A percentile compares a stretch with the other conserved stretches of the same genome.
phyloP scores from a whole-genome alignment of 2,797 vertebrate species.

The Nannoperca australis region DNA sequence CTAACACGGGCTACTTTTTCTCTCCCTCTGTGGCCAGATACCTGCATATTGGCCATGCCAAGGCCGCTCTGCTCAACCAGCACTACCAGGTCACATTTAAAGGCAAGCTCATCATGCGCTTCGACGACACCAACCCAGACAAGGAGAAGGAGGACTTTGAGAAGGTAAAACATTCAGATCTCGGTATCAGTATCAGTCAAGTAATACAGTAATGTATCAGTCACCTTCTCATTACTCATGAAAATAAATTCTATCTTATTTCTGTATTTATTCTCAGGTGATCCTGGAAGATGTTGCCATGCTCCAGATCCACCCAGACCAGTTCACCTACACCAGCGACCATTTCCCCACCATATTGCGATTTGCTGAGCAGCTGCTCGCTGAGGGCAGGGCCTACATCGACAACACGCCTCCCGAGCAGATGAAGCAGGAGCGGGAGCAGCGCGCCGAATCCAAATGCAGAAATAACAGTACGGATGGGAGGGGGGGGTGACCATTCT shows the following conservation, averaged over 20 bases:
- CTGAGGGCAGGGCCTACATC: constrained; percentile 94
- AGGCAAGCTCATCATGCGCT: constrained; percentile 99
- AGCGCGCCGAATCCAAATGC: constrained; percentile 91
- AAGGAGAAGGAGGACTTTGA: constrained; percentile 99
- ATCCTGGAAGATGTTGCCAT: constrained; percentile 97
- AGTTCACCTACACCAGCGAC: constrained; percentile 98
- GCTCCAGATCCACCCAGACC: constrained; percentile 96
- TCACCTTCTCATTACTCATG: rapidly evolving
- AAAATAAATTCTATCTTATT: neutral
- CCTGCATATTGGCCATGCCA: constrained; percentile 97
- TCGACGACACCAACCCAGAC: constrained; percentile 99
- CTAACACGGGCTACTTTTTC: neutral
- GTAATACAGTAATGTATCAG: too few relatives aligned
- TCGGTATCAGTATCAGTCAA: too few relatives aligned
- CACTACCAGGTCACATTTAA: constrained; percentile 98
- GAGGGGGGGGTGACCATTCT: too few relatives aligned
- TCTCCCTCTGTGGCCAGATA: constrained; percentile 84
- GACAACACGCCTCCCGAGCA: constrained; percentile 94
- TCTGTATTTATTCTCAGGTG: constrained; percentile 83
- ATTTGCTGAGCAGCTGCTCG: constrained; percentile 92
- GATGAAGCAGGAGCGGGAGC: constrained; percentile 97
- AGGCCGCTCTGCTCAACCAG: constrained; percentile 98
- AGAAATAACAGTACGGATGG: constrained; percentile 95
- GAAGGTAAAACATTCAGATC: constrained; percentile 86
- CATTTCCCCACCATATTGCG: constrained; percentile 92